Percentiles rank a stretch among this genome's conserved stretches.
These are phyloP conservation scores for Alosa sapidissima DNA, from an alignment of 2,797 vertebrate genomes.

Conservation along the genomic window DNA sequence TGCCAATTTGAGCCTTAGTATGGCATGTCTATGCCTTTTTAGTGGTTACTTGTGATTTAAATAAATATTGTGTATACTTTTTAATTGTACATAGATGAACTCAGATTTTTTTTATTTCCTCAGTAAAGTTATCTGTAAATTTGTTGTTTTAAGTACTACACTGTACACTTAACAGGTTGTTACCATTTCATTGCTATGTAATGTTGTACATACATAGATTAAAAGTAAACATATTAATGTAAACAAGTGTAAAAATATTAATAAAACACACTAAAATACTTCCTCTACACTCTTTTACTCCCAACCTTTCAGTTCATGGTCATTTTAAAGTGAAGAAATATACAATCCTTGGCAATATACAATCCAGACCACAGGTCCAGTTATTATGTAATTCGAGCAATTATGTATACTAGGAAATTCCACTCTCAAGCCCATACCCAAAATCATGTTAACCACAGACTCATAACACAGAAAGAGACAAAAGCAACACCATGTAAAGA, in stretches of 20 bases:
- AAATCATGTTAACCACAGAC: background rate
- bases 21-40: background rate
- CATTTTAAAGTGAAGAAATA: background rate
- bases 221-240: background rate
- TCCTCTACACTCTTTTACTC: background rate
- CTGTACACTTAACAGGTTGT: background rate
- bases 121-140: background rate
- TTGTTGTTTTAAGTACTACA: background rate
- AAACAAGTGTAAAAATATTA: conserved; percentile 8
- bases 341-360: no score
- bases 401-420: background rate
- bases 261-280: background rate
- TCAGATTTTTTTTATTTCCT: background rate
- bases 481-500: conserved; percentile 38
- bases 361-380: background rate
- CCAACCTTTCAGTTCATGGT: background rate
- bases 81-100: background rate
- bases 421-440: background rate
- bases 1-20: conserved; percentile 3
- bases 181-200: background rate
- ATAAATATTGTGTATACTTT: background rate
- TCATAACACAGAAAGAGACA: background rate
- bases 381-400: background rate
- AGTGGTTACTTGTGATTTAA: conserved; percentile 5
- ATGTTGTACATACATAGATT: background rate